A percentile compares a stretch with the other conserved stretches of the same genome.
phyloP scores from a whole-genome alignment of 1,140 invertebrate species.

The Aphelenchoides besseyi region DNA sequence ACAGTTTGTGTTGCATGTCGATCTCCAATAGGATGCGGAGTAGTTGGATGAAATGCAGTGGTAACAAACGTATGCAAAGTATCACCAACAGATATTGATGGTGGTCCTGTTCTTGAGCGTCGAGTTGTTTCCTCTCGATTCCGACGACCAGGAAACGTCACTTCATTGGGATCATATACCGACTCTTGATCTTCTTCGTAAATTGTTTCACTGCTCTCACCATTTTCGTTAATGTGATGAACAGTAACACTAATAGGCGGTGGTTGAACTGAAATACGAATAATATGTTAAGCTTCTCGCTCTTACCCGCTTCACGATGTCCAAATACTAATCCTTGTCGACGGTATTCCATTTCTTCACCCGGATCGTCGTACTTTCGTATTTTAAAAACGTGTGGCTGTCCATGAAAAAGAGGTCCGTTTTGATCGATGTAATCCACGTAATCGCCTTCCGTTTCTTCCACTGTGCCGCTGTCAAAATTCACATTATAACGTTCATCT shows the following conservation, averaged over 20 bases:
- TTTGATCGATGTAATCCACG: not conserved
- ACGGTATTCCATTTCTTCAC: not conserved
- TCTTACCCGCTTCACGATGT: not conserved
- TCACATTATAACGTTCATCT: not conserved
- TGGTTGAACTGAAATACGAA: not conserved
- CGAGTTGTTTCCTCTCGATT: not conserved
- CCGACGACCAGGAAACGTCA: not conserved
- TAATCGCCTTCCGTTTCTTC: constrained; percentile 1
- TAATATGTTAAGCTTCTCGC: not conserved
- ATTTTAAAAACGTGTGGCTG: constrained; percentile 7
- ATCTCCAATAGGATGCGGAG: not conserved
- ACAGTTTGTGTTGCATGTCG: not conserved
- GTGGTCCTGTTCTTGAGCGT: not conserved
- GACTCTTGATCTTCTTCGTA: constrained; percentile 1
- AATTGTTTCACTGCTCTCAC: not conserved
- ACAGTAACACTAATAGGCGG: not conserved
- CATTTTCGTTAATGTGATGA: not conserved
- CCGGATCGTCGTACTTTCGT: constrained; percentile 2
- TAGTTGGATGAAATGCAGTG: constrained; percentile 5
- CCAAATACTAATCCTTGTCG: not conserved
- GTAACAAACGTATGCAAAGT: constrained; percentile 4
- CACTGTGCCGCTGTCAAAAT: not conserved
- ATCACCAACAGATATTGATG: constrained; percentile 8
- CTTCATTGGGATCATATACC: constrained; percentile 9
- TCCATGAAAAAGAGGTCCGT: not conserved